Base-by-base conservation (phyloP, 2,113 vertebrate genomes). In the Laticauda colubrina region DNA sequence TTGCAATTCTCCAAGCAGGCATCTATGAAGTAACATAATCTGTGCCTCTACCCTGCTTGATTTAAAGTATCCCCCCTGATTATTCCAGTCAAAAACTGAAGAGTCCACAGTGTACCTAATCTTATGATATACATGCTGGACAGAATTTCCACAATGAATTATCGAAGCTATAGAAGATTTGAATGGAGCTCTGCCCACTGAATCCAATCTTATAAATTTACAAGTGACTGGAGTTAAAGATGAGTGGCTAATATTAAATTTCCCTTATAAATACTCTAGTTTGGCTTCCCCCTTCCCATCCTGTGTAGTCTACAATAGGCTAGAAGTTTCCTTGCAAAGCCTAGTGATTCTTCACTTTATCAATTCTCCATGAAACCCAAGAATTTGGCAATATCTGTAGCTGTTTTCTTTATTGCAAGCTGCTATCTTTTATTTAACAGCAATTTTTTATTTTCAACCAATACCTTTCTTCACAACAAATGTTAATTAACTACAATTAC, bases 401-500 rank as follows among this genome's bases (percentile, higher is more conserved):
- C 88, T 89, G 88, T 87, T 15, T 29, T 45, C 12, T 90, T 64
- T 15, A 86, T 8, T 95, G 21, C 85, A 55, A 20, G 0, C 39
- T 90, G 24, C 51, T 51, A 14, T 23, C 20, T 8, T 5, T 89
- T 93, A 43, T 88, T 92, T 24, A 88, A 94, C n/a, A 53, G 0
- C 0, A 14, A 10, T 23, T 89, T 61, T 48, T 48, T 7, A 18
- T 95, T 96, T 95, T 94, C 95, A 94, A 92, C 95, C 94, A 92
- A 89, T 94, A 1, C 15, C 45, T 48, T 93, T 95, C 94, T 90
- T 92, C 18, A 81, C 88, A 89, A 90, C 87, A 4, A 69, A 53
- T 94, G 94, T 34, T 94, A 93, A 96, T 93, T 95, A 94, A 89
- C 64, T 43, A 75, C 43, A 85, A 81, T 94, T 93, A 91, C 12